These are phyloP conservation scores for Acheta domesticus DNA, from an alignment of 2,888 invertebrate species.

Conservation along the genomic window DNA sequence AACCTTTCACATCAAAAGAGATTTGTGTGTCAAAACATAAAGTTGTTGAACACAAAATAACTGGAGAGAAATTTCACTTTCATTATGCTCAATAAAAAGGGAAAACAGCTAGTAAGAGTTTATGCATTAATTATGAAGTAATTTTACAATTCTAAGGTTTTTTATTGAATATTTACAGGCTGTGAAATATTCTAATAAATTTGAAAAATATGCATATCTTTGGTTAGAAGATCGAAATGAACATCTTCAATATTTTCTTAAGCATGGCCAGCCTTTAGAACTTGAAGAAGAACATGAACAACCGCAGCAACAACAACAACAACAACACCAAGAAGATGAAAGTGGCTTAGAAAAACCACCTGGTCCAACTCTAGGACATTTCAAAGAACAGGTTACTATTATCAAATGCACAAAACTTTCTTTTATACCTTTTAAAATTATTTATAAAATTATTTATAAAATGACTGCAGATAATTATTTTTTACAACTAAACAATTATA, in stretches of 20 bases:
- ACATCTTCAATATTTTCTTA: slow-evolving; percentile 71
- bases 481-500: too few species aligned
- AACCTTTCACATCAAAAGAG: too few species aligned
- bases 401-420: background rate
- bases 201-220: slow-evolving; percentile 68
- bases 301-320: slow-evolving; percentile 42
- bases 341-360: slow-evolving; percentile 41
- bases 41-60: too few species aligned
- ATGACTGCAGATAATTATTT: too few species aligned
- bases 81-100: too few species aligned
- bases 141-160: too few species aligned
- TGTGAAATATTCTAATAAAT: slow-evolving; percentile 50
- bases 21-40: too few species aligned
- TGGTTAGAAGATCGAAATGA: slow-evolving; percentile 79
- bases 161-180: slow-evolving; percentile 41
- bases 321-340: slow-evolving; percentile 35
- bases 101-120: too few species aligned
- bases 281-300: slow-evolving; percentile 66
- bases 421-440: too few species aligned
- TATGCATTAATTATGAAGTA: too few species aligned
- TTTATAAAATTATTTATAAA: too few species aligned
- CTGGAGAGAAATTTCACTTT: too few species aligned
- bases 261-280: slow-evolving; percentile 70
- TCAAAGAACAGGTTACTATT: slow-evolving; percentile 63
- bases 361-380: slow-evolving; percentile 68